Evolutionary conservation across 2,797 vertebrate species (phyloP).

Genomic region (Nasua narica): DNA sequence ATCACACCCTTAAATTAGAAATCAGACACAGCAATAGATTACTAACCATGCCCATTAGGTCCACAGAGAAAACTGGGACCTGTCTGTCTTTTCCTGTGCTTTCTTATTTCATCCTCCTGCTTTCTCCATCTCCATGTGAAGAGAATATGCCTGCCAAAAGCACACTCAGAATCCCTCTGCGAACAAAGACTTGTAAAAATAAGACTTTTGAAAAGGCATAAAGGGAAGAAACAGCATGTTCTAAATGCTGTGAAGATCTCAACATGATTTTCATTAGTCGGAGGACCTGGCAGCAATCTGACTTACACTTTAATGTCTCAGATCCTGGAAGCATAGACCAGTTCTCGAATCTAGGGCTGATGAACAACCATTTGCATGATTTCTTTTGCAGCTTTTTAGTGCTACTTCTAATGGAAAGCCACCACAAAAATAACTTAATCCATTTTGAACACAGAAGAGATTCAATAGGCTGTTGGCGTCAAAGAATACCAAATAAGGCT

Average conservation of each 20-base stretch:
- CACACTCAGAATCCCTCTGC: constrained; percentile 64
- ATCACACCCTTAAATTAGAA: background rate
- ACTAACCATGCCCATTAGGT: background rate
- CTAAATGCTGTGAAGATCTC: constrained; percentile 16
- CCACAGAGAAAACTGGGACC: background rate
- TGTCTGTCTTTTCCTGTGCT: constrained; percentile 8
- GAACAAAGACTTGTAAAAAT: constrained; percentile 64
- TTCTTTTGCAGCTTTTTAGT: background rate
- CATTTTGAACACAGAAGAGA: constrained; percentile 16
- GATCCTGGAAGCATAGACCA: background rate
- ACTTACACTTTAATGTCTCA: background rate
- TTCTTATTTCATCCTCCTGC: background rate
- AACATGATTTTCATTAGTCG: constrained; percentile 16
- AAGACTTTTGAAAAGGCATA: constrained; percentile 59
- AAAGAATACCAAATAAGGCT: constrained; percentile 25
- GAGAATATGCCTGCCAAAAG: constrained; percentile 57
- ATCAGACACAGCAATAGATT: background rate
- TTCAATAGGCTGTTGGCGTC: background rate
- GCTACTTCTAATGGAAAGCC: constrained; percentile 20
- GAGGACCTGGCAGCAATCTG: background rate
- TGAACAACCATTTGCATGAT: background rate
- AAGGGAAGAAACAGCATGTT: constrained; percentile 54
- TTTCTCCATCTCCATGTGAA: constrained; percentile 55
- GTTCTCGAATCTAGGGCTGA: background rate
- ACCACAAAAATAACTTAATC: constrained; percentile 1